Conservation (phyloP, 2,797 vertebrate species). For the Dendrocincla tyrannina region DNA sequence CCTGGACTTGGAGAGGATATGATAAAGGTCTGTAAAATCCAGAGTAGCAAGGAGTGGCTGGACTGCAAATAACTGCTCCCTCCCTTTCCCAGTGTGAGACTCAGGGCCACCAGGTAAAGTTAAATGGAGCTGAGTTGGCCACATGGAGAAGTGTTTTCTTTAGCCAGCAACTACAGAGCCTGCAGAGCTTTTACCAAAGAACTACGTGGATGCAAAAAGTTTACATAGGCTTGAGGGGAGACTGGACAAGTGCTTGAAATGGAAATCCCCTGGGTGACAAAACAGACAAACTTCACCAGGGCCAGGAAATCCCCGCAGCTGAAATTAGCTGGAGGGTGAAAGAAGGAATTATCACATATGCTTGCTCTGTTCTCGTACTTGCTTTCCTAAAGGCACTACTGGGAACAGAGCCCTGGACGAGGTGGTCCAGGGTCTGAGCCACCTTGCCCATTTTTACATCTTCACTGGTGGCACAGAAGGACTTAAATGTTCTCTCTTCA, state of each 20-base stretch:
- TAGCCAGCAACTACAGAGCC: neutral
- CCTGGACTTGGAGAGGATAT: neutral
- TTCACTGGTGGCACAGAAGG: neutral
- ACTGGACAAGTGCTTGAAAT: neutral
- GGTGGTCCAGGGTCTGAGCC: neutral
- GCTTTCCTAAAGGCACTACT: neutral
- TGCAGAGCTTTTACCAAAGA: neutral
- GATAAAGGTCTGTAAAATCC: neutral
- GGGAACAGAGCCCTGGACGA: neutral
- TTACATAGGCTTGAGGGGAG: neutral
- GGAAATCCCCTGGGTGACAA: neutral
- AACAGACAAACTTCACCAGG: neutral
- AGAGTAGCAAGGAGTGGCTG: neutral
- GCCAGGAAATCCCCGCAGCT: conserved; percentile 6
- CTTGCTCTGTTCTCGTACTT: neutral
- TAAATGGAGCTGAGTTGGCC: neutral
- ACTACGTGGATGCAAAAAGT: neutral
- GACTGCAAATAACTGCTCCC: neutral
- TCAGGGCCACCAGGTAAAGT: neutral
- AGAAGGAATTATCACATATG: neutral
- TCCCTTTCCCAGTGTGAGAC: neutral
- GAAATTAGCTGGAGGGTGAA: neutral
- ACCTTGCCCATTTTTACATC: neutral
- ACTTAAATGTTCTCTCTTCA: neutral
- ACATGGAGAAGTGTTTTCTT: neutral